Base-by-base conservation (phyloP, 2,113 vertebrate genomes). In the Corvus hawaiiensis region DNA sequence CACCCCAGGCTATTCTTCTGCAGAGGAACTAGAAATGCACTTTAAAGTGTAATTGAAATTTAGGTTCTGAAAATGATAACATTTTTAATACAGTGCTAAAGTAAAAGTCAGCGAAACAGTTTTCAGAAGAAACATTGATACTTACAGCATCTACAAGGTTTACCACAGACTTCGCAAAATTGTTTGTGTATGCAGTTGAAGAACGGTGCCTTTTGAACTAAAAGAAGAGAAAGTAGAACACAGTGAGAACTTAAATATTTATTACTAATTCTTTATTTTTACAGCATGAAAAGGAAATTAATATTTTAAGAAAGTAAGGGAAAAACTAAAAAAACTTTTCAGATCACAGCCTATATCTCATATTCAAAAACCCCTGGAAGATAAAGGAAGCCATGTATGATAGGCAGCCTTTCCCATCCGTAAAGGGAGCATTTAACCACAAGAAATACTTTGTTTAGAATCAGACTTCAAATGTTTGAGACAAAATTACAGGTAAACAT, bases 91-190 rank as follows among this genome's bases (percentile, higher is more conserved):
- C 48, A 69, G 37, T 23, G 9, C 64, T 91, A 46, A 91, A 92
- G 23, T 62, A 75, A 43, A 68, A 69, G n/a, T 54, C 33, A 94
- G 16, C 35, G 14, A 52, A 56, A 63, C 6, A 48, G 28, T 82
- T 61, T 90, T 87, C 66, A 82, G 51, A 90, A 84, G 80, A 88
- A 78, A 59, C 5, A 19, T 11, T 52, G 77, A 91, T 98, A 99
- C 99, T 99, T 98, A 99, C 99, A 96, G 98, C 98, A 97, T 99
- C 99, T 93, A 99, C 99, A 87, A 99, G 97, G 96, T 99, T 99
- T 96, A 99, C 99, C 96, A 99, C 99, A 52, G 99, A 99, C 95
- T 99, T 99, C 22, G 99, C 99, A 95, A 99, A 99, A 96, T 99
- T 99, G 95, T 97, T 98, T 14, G 98, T 98, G 82, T 99, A 98